Evolutionary conservation across 92 coral and sea anemone genomes (phyloP), one percentile per base, ranked within the genome.

Genomic region (Muricea muricata): DNA sequence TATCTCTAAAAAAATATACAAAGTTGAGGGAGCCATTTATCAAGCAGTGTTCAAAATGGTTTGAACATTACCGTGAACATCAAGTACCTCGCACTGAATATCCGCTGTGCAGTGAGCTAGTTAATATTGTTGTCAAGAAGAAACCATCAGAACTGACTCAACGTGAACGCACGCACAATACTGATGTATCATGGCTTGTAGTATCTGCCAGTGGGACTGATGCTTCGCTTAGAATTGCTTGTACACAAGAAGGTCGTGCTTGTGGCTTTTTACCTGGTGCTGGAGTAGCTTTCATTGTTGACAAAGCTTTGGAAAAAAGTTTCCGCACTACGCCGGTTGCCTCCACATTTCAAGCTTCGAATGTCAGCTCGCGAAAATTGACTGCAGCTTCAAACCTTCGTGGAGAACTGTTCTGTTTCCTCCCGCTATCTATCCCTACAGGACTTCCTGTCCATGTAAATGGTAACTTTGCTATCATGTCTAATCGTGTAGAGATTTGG

Each of bases 401-500:
- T 14, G 97, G 97, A 1, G 97, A 93, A 31, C 87, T 89, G 11
- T 93, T 91, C 57, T 93, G 97, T 55, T 93, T 91, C 58, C 88
- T 93, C 6, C 97, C 97, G 0, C 60, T 93, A 13, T 91, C 94
- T 32, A 93, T 93, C 75, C 79, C 91, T 55, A 93, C 94, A 17
- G 95, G 95, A 9, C 82, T 92, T 30, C 95, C 91, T 32, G 95
- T 90, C 12, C 95, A 92, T 40, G 91, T 90, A 14, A 92, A 92
- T 55, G 95, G 93, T 6, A 90, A 87, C 84, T 92, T 92, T 52
- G 95, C 97, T 20, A 92, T 93, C 48, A 93, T 92, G 0, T 91
- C 97, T 34, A 93, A 93, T 83, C 94, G 97, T 14, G 88, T 94
- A 21, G 94, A 90, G 32, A 93, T 93, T 79, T 93, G 97, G 97